Percentiles rank a stretch among this genome's conserved stretches.
These are phyloP conservation scores for Rhyacichthys aspro DNA, from an alignment of 2,797 vertebrate species.

Conservation along the genomic window DNA sequence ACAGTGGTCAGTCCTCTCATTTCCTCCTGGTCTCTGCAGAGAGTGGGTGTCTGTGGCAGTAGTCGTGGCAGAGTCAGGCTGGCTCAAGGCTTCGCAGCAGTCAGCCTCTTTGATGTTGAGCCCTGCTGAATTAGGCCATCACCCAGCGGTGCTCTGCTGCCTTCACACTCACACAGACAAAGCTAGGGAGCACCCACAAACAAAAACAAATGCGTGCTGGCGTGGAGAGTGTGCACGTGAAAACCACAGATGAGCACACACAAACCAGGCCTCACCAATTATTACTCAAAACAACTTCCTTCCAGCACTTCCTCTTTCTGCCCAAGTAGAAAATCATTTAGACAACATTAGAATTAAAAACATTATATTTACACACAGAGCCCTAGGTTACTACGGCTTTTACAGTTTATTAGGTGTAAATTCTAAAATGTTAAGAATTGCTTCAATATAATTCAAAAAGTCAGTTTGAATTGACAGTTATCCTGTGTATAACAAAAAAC, in stretches of 20 bases:
- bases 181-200: conserved; percentile 22
- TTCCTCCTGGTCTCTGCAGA: conserved; percentile 6
- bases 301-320: neutral
- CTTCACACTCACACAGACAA: conserved; percentile 39
- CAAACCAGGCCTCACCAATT: conserved; percentile 3
- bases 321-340: neutral
- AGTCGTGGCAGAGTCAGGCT: conserved; percentile 69
- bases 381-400: conserved; percentile 16
- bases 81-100: conserved; percentile 72
- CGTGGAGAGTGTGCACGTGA: conserved; percentile 32
- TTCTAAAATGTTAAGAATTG: too few relatives aligned
- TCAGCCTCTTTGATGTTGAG: conserved; percentile 77
- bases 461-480: too few relatives aligned
- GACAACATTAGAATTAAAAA: conserved; percentile 19
- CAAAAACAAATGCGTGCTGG: conserved; percentile 57
- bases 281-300: conserved; percentile 17
- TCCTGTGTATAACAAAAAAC: too few relatives aligned
- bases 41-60: conserved; percentile 45
- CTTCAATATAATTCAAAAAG: too few relatives aligned
- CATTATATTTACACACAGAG: conserved; percentile 30
- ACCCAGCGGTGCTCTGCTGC: conserved; percentile 67
- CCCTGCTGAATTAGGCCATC: conserved; percentile 76
- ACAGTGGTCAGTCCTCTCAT: conserved; percentile 18
- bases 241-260: conserved; percentile 20
- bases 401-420: too few relatives aligned